These are phyloP conservation scores for Ormyrus labotus DNA, from an alignment of 2,888 invertebrate species.

Conservation along the genomic window DNA sequence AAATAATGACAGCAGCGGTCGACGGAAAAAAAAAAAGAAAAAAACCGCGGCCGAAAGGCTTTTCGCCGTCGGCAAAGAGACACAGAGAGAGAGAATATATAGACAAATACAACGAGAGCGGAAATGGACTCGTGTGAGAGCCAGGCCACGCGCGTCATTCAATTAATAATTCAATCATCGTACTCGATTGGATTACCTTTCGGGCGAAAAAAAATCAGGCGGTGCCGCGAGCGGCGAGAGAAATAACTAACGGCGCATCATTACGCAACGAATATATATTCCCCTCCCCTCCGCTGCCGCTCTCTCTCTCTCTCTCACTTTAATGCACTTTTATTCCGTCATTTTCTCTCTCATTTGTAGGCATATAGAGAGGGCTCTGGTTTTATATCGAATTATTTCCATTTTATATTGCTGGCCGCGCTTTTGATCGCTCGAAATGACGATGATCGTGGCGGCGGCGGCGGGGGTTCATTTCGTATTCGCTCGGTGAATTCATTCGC, in stretches of 20 bases:
- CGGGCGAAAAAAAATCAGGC: constrained; percentile 64
- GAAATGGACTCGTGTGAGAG: neutral
- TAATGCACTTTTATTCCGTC: constrained; percentile 43
- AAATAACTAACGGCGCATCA: constrained; percentile 65
- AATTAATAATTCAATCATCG: constrained; percentile 75
- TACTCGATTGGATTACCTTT: constrained; percentile 72
- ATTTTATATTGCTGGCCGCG: constrained; percentile 61
- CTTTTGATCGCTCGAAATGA: constrained; percentile 65
- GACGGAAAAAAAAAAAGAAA: neutral
- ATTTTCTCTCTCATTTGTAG: neutral
- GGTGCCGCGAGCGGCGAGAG: constrained; percentile 42
- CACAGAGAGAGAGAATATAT: too few relatives aligned
- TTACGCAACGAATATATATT: constrained; percentile 60
- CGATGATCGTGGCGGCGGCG: constrained; percentile 53
- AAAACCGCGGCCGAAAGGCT: neutral
- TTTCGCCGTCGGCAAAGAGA: constrained; percentile 14
- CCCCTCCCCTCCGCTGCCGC: neutral
- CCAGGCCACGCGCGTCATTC: constrained; percentile 67
- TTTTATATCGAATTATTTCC: constrained; percentile 68
- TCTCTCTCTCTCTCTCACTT: neutral
- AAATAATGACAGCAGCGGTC: too few relatives aligned
- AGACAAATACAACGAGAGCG: neutral
- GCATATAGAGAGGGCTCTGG: constrained; percentile 14
- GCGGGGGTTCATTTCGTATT: constrained; percentile 62
- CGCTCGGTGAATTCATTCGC: constrained; percentile 58